Conservation (phyloP, 2,888 invertebrate species). For the Resseliella maxima region DNA sequence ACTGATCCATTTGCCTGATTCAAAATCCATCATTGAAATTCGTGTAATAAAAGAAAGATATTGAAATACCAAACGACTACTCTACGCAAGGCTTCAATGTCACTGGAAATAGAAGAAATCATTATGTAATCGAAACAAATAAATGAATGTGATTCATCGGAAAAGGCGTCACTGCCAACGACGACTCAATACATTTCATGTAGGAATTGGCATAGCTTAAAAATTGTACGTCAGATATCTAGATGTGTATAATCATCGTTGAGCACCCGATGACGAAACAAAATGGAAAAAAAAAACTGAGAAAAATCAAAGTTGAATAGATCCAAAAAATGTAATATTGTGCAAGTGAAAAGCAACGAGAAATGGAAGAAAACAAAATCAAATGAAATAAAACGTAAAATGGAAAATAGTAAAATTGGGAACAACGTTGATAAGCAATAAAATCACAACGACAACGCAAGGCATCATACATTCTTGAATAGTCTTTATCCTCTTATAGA, state of each 20-base stretch:
- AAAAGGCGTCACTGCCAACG: background rate
- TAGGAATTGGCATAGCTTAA: background rate
- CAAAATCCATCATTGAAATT: background rate
- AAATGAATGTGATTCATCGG: background rate
- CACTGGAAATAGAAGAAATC: too few species aligned
- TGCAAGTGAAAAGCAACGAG: background rate
- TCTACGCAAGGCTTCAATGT: too few species aligned
- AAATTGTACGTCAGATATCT: background rate
- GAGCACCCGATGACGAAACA: background rate
- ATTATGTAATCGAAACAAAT: background rate
- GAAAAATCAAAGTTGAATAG: background rate
- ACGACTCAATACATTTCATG: background rate
- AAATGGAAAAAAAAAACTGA: background rate
- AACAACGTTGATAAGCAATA: conserved; percentile 34
- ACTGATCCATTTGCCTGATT: background rate
- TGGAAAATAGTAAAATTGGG: conserved; percentile 7
- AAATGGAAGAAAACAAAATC: conserved; percentile 6
- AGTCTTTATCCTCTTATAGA: conserved; percentile 21
- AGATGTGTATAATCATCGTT: too few species aligned
- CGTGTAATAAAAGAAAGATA: too few species aligned
- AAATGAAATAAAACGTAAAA: conserved; percentile 21
- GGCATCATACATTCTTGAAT: background rate
- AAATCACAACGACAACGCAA: background rate
- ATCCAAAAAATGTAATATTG: background rate
- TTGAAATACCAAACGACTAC: too few species aligned